These are phyloP conservation scores for Aphrocallistes beatrix DNA, from an alignment of 37 sponge, comb jelly and placozoan species.

Conservation along the genomic window DNA sequence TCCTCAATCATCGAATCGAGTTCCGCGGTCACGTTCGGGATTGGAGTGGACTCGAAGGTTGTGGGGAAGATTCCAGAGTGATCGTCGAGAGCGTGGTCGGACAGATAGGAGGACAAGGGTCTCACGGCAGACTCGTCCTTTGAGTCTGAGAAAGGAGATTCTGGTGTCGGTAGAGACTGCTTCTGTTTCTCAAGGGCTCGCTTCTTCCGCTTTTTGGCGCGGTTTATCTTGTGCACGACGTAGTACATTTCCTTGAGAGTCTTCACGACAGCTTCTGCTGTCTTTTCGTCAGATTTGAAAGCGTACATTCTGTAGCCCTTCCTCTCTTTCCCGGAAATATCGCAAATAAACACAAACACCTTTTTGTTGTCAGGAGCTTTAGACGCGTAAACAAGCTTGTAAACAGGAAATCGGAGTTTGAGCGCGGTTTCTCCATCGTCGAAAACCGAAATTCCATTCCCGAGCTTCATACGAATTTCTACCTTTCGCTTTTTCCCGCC, in stretches of 20 bases:
- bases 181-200: background rate
- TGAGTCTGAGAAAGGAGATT: background rate
- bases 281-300: conserved; percentile 18
- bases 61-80: background rate
- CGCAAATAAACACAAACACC: conserved; percentile 17
- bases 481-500: background rate
- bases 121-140: too few relatives aligned
- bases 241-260: conserved; percentile 5
- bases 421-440: background rate
- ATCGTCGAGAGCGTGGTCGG: background rate
- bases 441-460: background rate
- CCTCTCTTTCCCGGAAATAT: background rate
- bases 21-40: background rate
- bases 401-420: background rate
- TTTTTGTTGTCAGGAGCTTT: background rate
- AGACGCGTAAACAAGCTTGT: conserved; percentile 5
- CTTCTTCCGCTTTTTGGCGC: conserved; percentile 15
- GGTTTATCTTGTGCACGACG: conserved; percentile 4
- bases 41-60: background rate
- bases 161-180: background rate
- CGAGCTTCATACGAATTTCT: background rate
- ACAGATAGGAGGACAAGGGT: background rate
- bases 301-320: background rate
- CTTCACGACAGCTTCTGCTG: background rate
- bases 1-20: background rate